phyloP scores from a whole-genome alignment of 2,113 vertebrate species.

The Microcebus ravelobensis region DNA sequence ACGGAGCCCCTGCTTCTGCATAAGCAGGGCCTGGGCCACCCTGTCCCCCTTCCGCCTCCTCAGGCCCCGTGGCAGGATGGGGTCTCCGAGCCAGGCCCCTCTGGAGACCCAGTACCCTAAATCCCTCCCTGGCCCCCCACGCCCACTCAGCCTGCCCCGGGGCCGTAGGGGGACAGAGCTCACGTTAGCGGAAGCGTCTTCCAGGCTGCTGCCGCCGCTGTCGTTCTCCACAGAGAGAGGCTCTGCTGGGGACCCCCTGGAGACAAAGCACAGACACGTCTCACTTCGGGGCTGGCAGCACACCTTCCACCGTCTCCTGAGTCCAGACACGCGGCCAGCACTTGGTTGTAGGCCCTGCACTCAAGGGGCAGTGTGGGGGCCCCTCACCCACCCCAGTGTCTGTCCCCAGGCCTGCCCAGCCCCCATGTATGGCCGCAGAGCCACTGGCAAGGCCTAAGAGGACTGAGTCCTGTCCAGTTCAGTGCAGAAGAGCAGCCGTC shows the following conservation, averaged over 20 bases:
- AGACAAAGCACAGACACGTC: background rate
- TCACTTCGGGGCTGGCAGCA: background rate
- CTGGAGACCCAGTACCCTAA: background rate
- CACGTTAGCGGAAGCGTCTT: slow-evolving; percentile 62
- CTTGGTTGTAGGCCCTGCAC: background rate
- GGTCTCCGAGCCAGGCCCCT: background rate
- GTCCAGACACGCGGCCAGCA: background rate
- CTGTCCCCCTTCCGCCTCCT: background rate
- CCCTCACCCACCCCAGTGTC: background rate
- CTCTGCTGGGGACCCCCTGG: slow-evolving; percentile 52
- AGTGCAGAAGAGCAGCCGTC: background rate
- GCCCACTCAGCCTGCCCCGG: background rate
- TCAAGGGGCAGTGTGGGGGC: background rate
- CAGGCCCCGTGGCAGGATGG: background rate
- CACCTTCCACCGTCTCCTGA: background rate
- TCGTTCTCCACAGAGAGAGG: slow-evolving; percentile 52
- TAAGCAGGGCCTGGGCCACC: background rate
- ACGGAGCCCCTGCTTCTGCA: background rate
- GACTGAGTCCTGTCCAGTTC: background rate
- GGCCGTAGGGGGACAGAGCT: background rate
- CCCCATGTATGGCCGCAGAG: background rate
- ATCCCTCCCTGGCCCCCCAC: background rate
- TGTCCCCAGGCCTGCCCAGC: background rate
- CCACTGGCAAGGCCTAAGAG: background rate
- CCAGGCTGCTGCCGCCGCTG: slow-evolving; percentile 59